These are phyloP conservation scores for Podargus strigoides DNA, from an alignment of 2,797 vertebrate species.

Conservation along the genomic window DNA sequence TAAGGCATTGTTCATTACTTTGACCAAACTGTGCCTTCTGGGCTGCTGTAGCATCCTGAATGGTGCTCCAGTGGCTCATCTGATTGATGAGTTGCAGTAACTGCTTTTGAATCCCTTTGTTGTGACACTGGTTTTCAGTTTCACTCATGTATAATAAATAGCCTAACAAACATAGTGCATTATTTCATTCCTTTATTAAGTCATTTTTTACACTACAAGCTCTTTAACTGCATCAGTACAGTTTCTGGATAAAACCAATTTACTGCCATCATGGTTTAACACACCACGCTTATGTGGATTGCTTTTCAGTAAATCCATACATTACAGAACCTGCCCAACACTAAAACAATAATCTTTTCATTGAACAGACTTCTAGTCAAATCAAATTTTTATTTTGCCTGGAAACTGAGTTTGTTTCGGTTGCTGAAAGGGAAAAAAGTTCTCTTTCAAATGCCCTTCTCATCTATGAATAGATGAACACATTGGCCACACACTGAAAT, in stretches of 20 bases:
- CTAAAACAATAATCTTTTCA: neutral
- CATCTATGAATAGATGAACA: neutral
- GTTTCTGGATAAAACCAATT: neutral
- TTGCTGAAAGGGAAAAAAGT: neutral
- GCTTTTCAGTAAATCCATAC: neutral
- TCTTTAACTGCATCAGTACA: neutral
- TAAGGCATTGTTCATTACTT: neutral
- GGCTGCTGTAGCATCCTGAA: neutral
- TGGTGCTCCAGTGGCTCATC: neutral
- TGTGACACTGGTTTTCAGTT: neutral
- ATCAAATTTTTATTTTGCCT: neutral
- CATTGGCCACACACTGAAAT: neutral
- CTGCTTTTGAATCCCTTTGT: neutral
- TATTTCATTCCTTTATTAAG: conserved; percentile 6
- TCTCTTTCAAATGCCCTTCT: neutral
- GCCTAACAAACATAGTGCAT: neutral
- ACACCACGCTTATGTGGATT: neutral
- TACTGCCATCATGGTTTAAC: neutral
- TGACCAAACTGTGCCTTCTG: neutral
- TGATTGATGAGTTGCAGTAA: neutral
- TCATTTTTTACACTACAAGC: neutral
- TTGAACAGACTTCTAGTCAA: neutral
- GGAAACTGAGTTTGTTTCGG: neutral
- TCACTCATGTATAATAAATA: neutral
- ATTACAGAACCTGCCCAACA: neutral